Evolutionary conservation across 1,140 invertebrate genomes (phyloP), one percentile per base, ranked within the genome.

Genomic region (Plectrocnemia conspersa): DNA sequence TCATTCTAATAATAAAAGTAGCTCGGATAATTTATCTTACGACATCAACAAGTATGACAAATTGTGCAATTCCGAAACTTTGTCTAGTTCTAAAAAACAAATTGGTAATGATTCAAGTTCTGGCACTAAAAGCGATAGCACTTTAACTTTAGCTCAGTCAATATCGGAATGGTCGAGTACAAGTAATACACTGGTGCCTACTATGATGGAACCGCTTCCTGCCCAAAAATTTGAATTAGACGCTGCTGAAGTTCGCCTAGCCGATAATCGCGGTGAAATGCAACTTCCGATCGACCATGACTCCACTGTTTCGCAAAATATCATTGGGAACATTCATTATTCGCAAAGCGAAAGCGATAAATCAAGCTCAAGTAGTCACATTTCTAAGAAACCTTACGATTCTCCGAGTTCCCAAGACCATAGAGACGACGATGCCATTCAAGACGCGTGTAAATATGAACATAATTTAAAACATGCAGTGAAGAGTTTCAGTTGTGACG

Each of bases 121-220:
- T 5, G 77, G 78, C 7, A 80, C 79, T 13, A 79, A 80, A 63
- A 80, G 79, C 62, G 79, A 81, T 63, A 80, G 79, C 29, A 81
- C 79, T 11, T 59, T 80, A 44, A 81, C 78, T 1, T 61, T 81
- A 63, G 79, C 78, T 22, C 78, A 80, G 40, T 79, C 78, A 7
- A 79, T 80, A 58, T 79, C 78, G 15, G 78, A 81, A 54, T 81
- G 79, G 79, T 80, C 79, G 9, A 80, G 78, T 29, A 80, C 78
- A 7, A 80, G 78, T 65, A 77, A 78, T 40, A 81, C 79, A 0
- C 58, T 81, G 10, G 71, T 80, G 5, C 74, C 71, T 2, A 76
- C 77, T n/a, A 66, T 74, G n/a, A 67, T 68, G 57, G 74, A 76
- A 61, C 68, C 68, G 4, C 24, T 58, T 48, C 75, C 75, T 5